Base-by-base conservation (phyloP, 2,113 vertebrate genomes). In the Leptobrachium leishanense region DNA sequence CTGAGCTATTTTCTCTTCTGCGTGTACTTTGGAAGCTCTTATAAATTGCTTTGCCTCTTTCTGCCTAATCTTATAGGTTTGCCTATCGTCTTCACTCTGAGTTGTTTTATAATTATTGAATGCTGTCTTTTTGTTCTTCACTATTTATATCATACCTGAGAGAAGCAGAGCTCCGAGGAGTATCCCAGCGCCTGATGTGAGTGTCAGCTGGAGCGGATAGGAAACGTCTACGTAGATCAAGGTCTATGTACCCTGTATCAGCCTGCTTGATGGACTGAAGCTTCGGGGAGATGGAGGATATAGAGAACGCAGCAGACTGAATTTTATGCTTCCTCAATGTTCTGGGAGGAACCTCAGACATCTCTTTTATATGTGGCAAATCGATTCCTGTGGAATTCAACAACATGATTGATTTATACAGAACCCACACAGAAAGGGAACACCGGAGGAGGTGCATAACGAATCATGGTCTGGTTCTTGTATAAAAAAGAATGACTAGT, bases 301-400 rank as follows among this genome's bases (percentile, higher is more conserved):
- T 62, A 39, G 86, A 81, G 69, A 84, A 73, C 82, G 75, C 81
- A 31, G 82, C 84, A 79, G 84, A 80, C 67, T 82, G 84, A 31
- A 74, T 68, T 64, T 82, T 85, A 81, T 83, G 67, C 76, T 85
- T 90, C 72, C 43, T 85, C 77, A 81, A 55, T 67, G 59, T 74
- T 77, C 39, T 83, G 55, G 66, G 82, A 67, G 83, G 84, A 82
- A 84, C 82, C 44, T 75, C 85, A 80, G 85, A 82, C 46, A 82
- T 84, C 84, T 82, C 83, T 77, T 86, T 67, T 63, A 81, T 69
- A 46, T 75, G 39, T 43, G 83, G 83, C 68, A 76, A 81, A 80
- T 77, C 85, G 83, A 83, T 83, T 85, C 90, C 93, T 93, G 84
- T 82, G 89, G 90, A 81, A 82, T 31, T 31, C 20, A 6, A 77